These are phyloP conservation scores for Dimorphilus gyrociliatus DNA, from an alignment of 2,888 invertebrate genomes.

Conservation along the genomic window DNA sequence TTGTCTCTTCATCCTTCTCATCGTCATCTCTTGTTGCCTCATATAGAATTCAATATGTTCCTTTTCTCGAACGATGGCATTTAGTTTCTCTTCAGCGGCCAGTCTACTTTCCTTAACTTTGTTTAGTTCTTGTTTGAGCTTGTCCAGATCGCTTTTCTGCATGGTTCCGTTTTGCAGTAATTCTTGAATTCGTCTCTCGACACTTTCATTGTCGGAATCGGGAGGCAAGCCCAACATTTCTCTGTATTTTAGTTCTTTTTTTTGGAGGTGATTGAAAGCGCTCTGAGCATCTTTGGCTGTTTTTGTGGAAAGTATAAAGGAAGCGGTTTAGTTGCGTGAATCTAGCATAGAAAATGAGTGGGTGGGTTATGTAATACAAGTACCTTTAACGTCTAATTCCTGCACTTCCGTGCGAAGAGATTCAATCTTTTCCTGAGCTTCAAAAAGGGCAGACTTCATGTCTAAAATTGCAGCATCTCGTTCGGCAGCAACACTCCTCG, in stretches of 20 bases:
- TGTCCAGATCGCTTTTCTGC: conserved; percentile 6
- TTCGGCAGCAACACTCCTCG: too few species aligned
- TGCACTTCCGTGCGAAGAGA: conserved; percentile 6
- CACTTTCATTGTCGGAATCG: conserved; percentile 6
- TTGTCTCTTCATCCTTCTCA: conserved; percentile 10
- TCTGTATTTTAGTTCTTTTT: conserved; percentile 8
- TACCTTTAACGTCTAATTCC: background rate
- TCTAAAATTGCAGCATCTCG: too few species aligned
- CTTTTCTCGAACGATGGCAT: conserved; percentile 8
- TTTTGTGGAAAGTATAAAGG: too few species aligned
- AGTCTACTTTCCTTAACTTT: conserved; percentile 1
- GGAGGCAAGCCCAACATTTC: conserved; percentile 5
- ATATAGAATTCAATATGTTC: conserved; percentile 11
- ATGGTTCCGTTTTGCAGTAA: conserved; percentile 6
- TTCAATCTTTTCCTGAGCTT: conserved; percentile 6
- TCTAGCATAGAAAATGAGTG: too few species aligned
- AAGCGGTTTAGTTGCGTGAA: too few species aligned
- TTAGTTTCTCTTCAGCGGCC: conserved; percentile 5
- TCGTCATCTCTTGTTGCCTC: conserved; percentile 11
- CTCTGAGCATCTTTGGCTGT: too few species aligned
- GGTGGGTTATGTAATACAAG: too few species aligned
- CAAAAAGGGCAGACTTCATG: conserved; percentile 6
- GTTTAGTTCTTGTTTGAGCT: conserved; percentile 5
- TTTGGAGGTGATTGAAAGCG: too few species aligned
- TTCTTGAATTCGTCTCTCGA: conserved; percentile 6